Evolutionary conservation across 2,113 vertebrate genomes (phyloP), one percentile per base, ranked within the genome.

Genomic region (Origma solitaria): DNA sequence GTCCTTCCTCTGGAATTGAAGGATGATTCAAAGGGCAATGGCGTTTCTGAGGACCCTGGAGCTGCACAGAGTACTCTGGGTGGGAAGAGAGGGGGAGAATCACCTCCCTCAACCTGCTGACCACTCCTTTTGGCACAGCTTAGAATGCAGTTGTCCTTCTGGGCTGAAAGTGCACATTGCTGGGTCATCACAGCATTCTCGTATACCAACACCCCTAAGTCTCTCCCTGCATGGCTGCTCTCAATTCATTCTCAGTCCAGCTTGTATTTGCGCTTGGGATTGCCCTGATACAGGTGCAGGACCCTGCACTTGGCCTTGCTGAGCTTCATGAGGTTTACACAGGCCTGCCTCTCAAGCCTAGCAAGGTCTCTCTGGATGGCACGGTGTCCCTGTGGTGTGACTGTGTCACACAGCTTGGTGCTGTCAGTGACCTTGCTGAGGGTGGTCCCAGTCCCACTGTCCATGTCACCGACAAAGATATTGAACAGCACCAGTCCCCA

Each of bases 301-400:
- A n/a, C 23, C 15, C 15, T 45, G 54, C 10, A 37, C 33, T 33
- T 37, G 44, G 17, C 18, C 35, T 68, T 37, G 27, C 18, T 60
- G 10, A n/a, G 16, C 22, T 13, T 20, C 10, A 11, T 15, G 19
- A 38, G 8, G 15, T 30, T 47, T 24, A 28, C 19, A 9, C 10
- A n/a, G 23, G 33, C 13, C 12, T 19, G 16, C 15, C 24, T 38
- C 47, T 38, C 10, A n/a, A 54, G 56, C 13, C 30, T 20, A 6
- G 15, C 16, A n/a, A 53, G 47, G 47, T n/a, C 23, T 4, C 38
- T 78, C 37, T 54, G 47, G n/a, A 40, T n/a, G 19, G 20, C 7
- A 30, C 15, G 0, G 0, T 27, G 53, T 61, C 64, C 73, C 13
- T 62, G 40, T 15, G n/a, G 45, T 0, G 0, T 19, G 33, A 27